These are phyloP conservation scores for Lytechinus pictus DNA, from an alignment of 35 echinoderm and acorn worm species.

Conservation along the genomic window DNA sequence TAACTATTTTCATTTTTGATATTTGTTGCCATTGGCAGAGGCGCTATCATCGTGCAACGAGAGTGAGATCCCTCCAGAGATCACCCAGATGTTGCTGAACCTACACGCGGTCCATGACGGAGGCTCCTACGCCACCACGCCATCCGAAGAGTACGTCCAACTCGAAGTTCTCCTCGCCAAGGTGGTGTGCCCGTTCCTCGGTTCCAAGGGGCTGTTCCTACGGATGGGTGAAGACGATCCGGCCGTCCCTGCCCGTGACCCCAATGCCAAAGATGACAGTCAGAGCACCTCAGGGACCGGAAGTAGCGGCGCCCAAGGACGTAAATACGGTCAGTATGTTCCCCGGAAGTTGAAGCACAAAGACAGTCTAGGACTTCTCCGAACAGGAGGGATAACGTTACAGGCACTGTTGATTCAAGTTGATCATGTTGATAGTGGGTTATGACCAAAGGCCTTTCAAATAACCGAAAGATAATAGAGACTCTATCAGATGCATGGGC, in stretches of 20 bases:
- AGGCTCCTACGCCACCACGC: conserved; percentile 22
- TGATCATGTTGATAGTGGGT: no score
- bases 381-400: background rate
- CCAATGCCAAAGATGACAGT: conserved; percentile 45
- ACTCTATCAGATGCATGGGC: no score
- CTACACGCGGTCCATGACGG: conserved; percentile 82
- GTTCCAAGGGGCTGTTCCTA: conserved; percentile 80
- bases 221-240: conserved; percentile 74
- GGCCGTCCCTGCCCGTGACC: conserved; percentile 60
- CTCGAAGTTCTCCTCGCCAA: conserved; percentile 79
- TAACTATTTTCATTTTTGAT: background rate
- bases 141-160: conserved; percentile 73
- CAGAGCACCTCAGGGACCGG: background rate
- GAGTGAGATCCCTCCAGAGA: conserved; percentile 67
- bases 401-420: background rate
- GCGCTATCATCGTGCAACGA: conserved; percentile 58
- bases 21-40: conserved; percentile 48
- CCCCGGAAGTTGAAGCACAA: conserved; percentile 18
- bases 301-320: background rate
- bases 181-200: conserved; percentile 87
- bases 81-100: conserved; percentile 82
- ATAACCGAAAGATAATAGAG: no score
- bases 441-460: no score
- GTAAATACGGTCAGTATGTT: conserved; percentile 47
- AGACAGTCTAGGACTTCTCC: background rate